Percentiles rank a stretch among this genome's conserved stretches.
These are phyloP conservation scores for Coracopsis vasa DNA, from an alignment of 2,113 vertebrate species.

Conservation along the genomic window DNA sequence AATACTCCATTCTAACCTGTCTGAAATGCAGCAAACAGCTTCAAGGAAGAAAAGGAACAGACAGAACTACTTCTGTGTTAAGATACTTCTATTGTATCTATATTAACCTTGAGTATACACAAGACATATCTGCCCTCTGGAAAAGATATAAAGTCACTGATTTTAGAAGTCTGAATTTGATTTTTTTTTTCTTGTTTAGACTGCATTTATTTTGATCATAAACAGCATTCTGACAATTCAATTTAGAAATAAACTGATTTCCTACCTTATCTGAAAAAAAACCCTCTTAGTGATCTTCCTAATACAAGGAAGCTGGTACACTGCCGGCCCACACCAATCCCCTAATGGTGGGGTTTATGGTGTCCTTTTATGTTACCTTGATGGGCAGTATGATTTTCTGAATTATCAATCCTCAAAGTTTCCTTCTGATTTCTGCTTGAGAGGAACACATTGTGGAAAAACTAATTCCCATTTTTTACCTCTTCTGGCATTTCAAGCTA, in stretches of 20 bases:
- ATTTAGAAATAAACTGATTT: not conserved
- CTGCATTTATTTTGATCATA: not conserved
- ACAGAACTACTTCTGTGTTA: not conserved
- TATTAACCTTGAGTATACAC: fast-evolving
- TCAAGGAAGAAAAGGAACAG: not conserved
- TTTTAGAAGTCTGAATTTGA: not conserved
- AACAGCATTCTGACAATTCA: not conserved
- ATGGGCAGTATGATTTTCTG: not conserved
- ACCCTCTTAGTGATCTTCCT: not conserved
- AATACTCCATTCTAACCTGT: conserved; percentile 24
- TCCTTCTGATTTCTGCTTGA: not conserved
- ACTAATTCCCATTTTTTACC: not conserved
- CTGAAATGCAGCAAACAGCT: conserved; percentile 46
- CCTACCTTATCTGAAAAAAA: not conserved
- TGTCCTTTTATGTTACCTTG: not conserved
- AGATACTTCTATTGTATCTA: not conserved
- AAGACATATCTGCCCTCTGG: not conserved
- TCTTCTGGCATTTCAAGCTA: not conserved
- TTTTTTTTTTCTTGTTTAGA: not conserved
- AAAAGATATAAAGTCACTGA: not conserved
- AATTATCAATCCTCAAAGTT: not conserved
- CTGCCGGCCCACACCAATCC: not conserved
- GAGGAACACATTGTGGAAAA: not conserved
- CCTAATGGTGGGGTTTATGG: not conserved
- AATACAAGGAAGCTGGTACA: fast-evolving